Percentiles rank a stretch among this genome's conserved stretches.
phyloP scores from a whole-genome alignment of 2,113 vertebrate genomes.

The Paradisaea rubra region DNA sequence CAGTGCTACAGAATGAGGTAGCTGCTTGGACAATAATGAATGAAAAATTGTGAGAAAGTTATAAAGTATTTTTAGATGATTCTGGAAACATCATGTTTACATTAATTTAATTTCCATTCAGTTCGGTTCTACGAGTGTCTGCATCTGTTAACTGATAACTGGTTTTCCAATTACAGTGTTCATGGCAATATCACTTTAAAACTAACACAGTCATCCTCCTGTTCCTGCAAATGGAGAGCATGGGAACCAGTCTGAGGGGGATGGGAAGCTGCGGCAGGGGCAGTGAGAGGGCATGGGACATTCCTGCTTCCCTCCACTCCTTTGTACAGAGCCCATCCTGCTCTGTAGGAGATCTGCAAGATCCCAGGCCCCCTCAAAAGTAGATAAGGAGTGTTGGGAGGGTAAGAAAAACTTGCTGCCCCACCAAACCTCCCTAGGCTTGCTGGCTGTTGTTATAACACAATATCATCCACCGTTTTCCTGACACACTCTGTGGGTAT shows the following conservation, averaged over 20 bases:
- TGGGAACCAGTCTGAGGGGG: background rate
- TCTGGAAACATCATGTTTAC: constrained; percentile 8
- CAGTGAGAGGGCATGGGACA: background rate
- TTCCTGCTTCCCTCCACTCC: background rate
- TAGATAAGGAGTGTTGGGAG: background rate
- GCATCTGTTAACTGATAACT: background rate
- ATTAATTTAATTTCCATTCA: constrained; percentile 9
- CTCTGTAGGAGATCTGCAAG: background rate
- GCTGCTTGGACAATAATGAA: background rate
- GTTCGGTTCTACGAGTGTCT: background rate
- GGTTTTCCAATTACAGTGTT: background rate
- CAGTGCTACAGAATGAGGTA: background rate
- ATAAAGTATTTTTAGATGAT: constrained; percentile 20
- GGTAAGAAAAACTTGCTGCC: background rate
- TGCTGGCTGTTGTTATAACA: background rate
- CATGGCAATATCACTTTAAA: background rate
- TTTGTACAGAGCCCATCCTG: background rate
- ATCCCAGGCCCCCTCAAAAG: background rate
- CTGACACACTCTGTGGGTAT: background rate
- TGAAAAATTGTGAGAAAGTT: background rate
- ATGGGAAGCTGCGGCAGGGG: background rate
- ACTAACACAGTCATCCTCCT: background rate
- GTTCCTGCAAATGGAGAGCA: background rate
- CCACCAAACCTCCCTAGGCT: background rate
- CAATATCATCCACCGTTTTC: background rate